Conservation (phyloP, 2,888 invertebrate species). For the Monoplex corrugatus region DNA sequence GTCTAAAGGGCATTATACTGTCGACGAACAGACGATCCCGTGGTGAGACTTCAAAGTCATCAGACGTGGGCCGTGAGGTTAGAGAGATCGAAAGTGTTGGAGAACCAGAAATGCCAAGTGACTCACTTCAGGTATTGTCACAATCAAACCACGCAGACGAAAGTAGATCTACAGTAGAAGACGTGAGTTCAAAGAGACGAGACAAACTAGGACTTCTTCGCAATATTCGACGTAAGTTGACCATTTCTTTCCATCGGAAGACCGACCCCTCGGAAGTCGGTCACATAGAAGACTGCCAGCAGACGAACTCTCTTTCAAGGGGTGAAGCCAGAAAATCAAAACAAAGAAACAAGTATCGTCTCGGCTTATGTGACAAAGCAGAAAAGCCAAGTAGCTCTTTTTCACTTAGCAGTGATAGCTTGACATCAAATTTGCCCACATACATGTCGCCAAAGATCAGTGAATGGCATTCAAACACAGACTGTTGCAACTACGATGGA, state of each 20-base stretch:
- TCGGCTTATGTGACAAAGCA: conserved; percentile 67
- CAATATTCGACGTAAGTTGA: conserved; percentile 69
- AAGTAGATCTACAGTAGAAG: conserved; percentile 58
- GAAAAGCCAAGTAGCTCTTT: conserved; percentile 65
- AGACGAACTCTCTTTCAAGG: conserved; percentile 60
- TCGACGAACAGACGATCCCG: conserved; percentile 60
- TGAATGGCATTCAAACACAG: conserved; percentile 72
- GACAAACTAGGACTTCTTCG: conserved; percentile 72
- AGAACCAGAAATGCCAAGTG: conserved; percentile 49
- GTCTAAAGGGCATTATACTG: conserved; percentile 64
- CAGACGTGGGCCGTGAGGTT: conserved; percentile 51
- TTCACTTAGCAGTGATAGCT: conserved; percentile 73
- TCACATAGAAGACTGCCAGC: conserved; percentile 63
- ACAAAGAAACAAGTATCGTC: conserved; percentile 64
- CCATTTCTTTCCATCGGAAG: conserved; percentile 66
- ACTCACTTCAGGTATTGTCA: conserved; percentile 57
- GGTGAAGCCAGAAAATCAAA: conserved; percentile 66
- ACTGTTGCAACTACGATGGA: conserved; percentile 64
- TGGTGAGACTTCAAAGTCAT: conserved; percentile 49
- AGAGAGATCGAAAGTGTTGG: conserved; percentile 51
- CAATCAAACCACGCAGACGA: conserved; percentile 62
- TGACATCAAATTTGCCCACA: conserved; percentile 67
- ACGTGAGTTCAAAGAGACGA: conserved; percentile 63
- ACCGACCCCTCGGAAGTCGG: conserved; percentile 62
- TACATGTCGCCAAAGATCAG: conserved; percentile 64